phyloP scores from a whole-genome alignment of 37 sponge, comb jelly and placozoan species.

The Cliona cf. orientalis region DNA sequence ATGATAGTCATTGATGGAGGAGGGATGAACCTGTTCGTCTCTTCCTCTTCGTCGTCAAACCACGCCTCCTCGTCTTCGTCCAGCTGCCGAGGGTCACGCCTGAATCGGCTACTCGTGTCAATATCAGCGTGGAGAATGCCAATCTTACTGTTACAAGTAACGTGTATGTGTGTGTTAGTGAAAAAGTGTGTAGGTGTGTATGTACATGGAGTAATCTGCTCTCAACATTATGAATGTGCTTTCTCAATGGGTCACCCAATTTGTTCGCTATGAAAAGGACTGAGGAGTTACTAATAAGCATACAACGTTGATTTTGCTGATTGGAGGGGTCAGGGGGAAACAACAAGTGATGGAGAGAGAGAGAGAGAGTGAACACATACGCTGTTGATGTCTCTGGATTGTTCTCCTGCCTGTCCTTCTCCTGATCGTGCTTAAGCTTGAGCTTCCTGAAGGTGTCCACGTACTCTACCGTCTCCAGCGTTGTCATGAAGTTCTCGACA shows the following conservation, averaged over 20 bases:
- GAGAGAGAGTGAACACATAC: background rate
- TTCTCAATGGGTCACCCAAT: no score
- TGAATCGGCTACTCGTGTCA: conserved; percentile 39
- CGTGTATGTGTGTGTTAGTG: no score
- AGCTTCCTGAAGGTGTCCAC: conserved; percentile 82
- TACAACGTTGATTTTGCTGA: no score
- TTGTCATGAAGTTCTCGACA: conserved; percentile 69
- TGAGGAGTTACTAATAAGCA: no score
- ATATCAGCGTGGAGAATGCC: conserved; percentile 3
- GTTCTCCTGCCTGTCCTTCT: conserved; percentile 44
- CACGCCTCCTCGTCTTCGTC: conserved; percentile 94
- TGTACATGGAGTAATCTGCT: no score
- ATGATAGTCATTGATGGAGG: no score
- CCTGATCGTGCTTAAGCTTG: conserved; percentile 75
- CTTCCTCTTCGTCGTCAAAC: conserved; percentile 92
- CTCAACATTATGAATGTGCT: no score
- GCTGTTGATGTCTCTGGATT: background rate
- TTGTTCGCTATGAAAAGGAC: no score
- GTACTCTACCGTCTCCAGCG: conserved; percentile 76
- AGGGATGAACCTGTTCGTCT: no score
- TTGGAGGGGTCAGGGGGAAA: no score
- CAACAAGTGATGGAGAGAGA: background rate
- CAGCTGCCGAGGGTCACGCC: conserved; percentile 83
- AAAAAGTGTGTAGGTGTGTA: no score
- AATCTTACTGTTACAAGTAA: background rate